Conservation (phyloP, 2,797 vertebrate genomes). For the Hippoglossus hippoglossus region DNA sequence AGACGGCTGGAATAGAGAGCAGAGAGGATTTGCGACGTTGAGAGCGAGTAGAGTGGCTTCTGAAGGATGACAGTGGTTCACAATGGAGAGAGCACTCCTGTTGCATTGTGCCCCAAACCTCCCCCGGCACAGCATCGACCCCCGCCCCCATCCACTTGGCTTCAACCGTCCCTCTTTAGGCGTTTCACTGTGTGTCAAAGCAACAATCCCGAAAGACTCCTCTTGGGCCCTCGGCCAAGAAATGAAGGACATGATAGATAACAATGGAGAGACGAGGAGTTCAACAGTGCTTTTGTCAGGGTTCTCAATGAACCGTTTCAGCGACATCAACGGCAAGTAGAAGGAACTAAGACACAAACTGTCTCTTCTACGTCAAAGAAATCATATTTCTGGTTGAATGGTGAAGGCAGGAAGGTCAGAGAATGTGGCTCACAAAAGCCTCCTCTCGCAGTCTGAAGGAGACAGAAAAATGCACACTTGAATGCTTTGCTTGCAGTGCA, state of each 20-base stretch:
- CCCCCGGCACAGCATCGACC: conserved; percentile 26
- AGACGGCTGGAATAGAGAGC: conserved; percentile 75
- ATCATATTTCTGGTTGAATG: conserved; percentile 48
- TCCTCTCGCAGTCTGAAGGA: conserved; percentile 44
- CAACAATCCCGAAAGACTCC: conserved; percentile 71
- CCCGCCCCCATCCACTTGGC: conserved; percentile 66
- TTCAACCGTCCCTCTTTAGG: conserved; percentile 69
- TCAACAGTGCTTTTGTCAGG: conserved; percentile 44
- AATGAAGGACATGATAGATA: conserved; percentile 72
- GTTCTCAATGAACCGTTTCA: conserved; percentile 51
- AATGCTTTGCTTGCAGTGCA: conserved; percentile 73
- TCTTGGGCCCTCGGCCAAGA: conserved; percentile 67
- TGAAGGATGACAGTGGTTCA: conserved; percentile 85
- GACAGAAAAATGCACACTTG: conserved; percentile 69
- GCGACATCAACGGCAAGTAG: conserved; percentile 10
- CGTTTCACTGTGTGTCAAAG: conserved; percentile 74
- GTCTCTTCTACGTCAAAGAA: conserved; percentile 23
- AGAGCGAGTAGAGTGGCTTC: conserved; percentile 80
- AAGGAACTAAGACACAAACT: conserved; percentile 19
- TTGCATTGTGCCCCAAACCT: conserved; percentile 69
- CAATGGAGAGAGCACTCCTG: conserved; percentile 79
- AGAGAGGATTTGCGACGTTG: conserved; percentile 77
- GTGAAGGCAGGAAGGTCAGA: conserved; percentile 31
- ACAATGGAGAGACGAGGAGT: conserved; percentile 54
- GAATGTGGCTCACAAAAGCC: conserved; percentile 48